A percentile compares a stretch with the other conserved stretches of the same genome.
phyloP scores from a whole-genome alignment of 2,797 vertebrate genomes.

The Melanotaenia nigrans region DNA sequence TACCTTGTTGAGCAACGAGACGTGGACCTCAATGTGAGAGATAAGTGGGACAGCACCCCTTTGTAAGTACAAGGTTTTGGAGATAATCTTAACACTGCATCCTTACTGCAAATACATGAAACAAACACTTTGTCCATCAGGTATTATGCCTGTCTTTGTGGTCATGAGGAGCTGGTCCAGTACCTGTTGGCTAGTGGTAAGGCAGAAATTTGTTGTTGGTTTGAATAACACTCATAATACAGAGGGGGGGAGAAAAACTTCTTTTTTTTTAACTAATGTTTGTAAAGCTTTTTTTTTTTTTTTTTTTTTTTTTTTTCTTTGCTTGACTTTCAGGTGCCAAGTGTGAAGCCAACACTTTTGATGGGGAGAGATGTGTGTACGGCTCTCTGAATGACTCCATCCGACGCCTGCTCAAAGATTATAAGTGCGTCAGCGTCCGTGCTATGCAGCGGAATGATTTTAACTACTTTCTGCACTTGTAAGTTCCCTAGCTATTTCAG shows the following conservation, averaged over 20 bases:
- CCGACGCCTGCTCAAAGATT: constrained; percentile 90
- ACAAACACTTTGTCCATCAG: constrained; percentile 67
- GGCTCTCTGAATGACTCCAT: constrained; percentile 92
- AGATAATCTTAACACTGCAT: neutral
- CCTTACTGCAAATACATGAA: neutral
- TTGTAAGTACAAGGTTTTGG: constrained; percentile 85
- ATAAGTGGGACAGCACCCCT: constrained; percentile 97
- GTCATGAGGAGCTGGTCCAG: constrained; percentile 94
- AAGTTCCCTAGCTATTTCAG: constrained; percentile 47
- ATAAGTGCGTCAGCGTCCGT: constrained; percentile 91
- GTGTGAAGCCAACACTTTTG: constrained; percentile 97
- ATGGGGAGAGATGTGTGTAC: constrained; percentile 94
- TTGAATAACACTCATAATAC: neutral
- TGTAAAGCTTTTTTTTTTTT: neutral
- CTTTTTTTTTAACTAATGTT: no score
- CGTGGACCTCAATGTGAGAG: constrained; percentile 95
- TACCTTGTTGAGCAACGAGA: constrained; percentile 96
- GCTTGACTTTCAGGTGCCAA: constrained; percentile 85
- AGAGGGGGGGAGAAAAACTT: no score
- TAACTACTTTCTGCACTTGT: constrained; percentile 93
- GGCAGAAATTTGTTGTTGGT: constrained; percentile 24
- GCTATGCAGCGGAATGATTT: constrained; percentile 92
- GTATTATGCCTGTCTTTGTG: constrained; percentile 97
- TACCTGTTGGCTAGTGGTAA: constrained; percentile 96
- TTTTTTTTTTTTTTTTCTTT: neutral